Evolutionary conservation across 2,888 invertebrate genomes (phyloP), one percentile per base, ranked within the genome.

Genomic region (Epinotia nisella): DNA sequence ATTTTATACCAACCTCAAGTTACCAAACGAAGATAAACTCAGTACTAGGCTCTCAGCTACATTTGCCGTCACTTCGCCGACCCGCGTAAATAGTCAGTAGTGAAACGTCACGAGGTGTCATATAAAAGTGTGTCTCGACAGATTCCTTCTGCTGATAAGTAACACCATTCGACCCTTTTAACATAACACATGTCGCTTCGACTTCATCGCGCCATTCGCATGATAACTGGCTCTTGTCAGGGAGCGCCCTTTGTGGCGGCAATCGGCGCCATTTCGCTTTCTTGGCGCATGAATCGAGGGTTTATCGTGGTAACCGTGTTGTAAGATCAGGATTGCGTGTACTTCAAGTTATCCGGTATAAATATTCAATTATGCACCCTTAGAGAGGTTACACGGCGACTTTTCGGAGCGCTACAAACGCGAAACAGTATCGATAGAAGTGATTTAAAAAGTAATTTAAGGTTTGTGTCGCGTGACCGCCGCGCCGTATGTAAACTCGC

Each of bases 81-180:
- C 7, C 5, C 49, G 5, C 49, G n/a, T n/a, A 49, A 45, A 45
- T n/a, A 35, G 5, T 49, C 7, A n/a, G 49, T 49, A 49, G n/a
- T 45, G n/a, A 45, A 45, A 45, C 45, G 15, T 5, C 49, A 49
- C 1, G 7, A n/a, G 1, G 5, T 13, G 49, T 1, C 49, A n/a
- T n/a, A 49, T 49, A 49, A n/a, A n/a, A 13, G n/a, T 49, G 7
- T n/a, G n/a, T n/a, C 49, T 49, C 49, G n/a, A 49, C 49, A 49
- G 49, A 49, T 49, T 49, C n/a, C 13, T 49, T 49, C n/a, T n/a
- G n/a, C 49, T 49, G 49, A 49, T 49, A 49, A 49, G n/a, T 49
- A n/a, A n/a, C 49, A 49, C 49, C n/a, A 49, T 49, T 56, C 55
- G 55, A 56, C 55, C 55, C 55, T 56, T 53, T 56, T 21, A 24